These are phyloP conservation scores for Drosophila prolongata DNA, from an alignment of 2,888 invertebrate genomes.

Conservation along the genomic window DNA sequence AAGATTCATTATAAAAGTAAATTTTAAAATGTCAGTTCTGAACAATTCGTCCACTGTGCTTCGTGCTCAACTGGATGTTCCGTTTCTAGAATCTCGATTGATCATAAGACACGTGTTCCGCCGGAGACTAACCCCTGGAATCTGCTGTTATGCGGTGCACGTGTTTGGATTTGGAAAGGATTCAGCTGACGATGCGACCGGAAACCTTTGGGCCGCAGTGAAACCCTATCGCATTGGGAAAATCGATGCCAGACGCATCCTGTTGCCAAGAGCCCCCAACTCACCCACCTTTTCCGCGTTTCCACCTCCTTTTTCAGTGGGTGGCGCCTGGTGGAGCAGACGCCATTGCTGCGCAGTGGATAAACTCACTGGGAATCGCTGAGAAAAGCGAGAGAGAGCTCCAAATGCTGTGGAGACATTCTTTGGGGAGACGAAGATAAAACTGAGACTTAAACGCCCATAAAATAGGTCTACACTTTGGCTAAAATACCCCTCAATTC, in stretches of 20 bases:
- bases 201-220: slow-evolving; percentile 57
- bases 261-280: slow-evolving; percentile 13
- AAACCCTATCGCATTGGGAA: slow-evolving; percentile 75
- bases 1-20: background rate
- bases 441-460: background rate
- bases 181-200: slow-evolving; percentile 49
- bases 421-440: slow-evolving; percentile 1
- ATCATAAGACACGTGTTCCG: slow-evolving; percentile 69
- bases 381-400: slow-evolving; percentile 15
- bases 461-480: background rate
- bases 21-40: too few relatives aligned
- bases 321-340: slow-evolving; percentile 55
- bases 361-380: slow-evolving; percentile 28
- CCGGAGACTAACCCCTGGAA: slow-evolving; percentile 50
- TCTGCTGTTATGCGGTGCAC: slow-evolving; percentile 58
- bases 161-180: slow-evolving; percentile 61
- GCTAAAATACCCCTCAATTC: background rate
- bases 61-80: slow-evolving; percentile 62
- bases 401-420: slow-evolving; percentile 28
- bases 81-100: slow-evolving; percentile 44
- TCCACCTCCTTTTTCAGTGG: slow-evolving; percentile 38
- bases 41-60: slow-evolving; percentile 5
- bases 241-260: slow-evolving; percentile 67
- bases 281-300: background rate
- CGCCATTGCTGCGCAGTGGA: slow-evolving; percentile 76